Base-by-base conservation (phyloP, 1,140 invertebrate species). In the Daktulosphaira vitifoliae region DNA sequence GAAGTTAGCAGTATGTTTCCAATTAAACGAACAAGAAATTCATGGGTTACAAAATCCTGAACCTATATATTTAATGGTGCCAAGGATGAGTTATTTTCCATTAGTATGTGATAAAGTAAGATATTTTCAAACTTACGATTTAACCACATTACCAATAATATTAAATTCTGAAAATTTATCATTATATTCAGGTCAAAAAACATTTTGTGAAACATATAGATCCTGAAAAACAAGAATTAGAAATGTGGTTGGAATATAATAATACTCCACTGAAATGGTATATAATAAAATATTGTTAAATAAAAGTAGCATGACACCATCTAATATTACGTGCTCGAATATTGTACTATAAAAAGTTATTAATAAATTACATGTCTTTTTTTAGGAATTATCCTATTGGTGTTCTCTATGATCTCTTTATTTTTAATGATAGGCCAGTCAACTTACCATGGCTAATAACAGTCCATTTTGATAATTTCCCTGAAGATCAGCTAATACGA, bases 241-340 rank as follows among this genome's bases (percentile, higher is more conserved):
- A 96, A 75, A 89, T 97, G 81, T 98, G 95, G 95, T 78, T 98
- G 42, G 93, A 98, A 72, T 95, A 83, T 73, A 91, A 95, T 78
- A 91, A 91, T 18, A 84, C 83, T 66, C 90, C 94, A 11, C 76
- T 98, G 16, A 96, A 95, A 77, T 95, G 93, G 87, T 84, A 71
- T 72, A 71, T 46, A 65, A 16, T 65, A n/a, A n/a, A n/a, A n/a
- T n/a, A n/a, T n/a, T n/a, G n/a, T n/a, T n/a, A n/a, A n/a, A n/a
- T n/a, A n/a, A n/a, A n/a, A n/a, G n/a, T n/a, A n/a, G n/a, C n/a
- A n/a, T n/a, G n/a, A n/a, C n/a, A n/a, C n/a, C n/a, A n/a, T n/a
- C n/a, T n/a, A n/a, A n/a, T n/a, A n/a, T n/a, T n/a, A n/a, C n/a
- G n/a, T n/a, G n/a, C n/a, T n/a, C n/a, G n/a, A n/a, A n/a, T n/a